Conservation (phyloP, 2,113 vertebrate species). For the Microtus richardsoni region DNA sequence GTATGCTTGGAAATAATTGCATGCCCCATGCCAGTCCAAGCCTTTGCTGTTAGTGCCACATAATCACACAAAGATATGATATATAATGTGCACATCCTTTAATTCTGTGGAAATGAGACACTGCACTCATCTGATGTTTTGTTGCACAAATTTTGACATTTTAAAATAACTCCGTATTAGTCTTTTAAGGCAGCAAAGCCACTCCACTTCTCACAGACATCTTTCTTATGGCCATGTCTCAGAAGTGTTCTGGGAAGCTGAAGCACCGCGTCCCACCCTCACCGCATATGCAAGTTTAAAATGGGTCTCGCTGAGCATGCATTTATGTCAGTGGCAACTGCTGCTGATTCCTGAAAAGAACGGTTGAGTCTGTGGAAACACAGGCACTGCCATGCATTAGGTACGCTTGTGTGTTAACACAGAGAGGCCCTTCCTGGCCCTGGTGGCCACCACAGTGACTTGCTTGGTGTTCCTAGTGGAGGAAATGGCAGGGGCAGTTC, state of each 20-base stretch:
- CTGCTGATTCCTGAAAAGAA: not conserved
- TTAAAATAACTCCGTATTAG: not conserved
- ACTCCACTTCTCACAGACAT: not conserved
- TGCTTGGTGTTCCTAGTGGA: not conserved
- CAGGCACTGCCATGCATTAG: not conserved
- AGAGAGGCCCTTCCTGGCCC: not conserved
- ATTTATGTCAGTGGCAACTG: not conserved
- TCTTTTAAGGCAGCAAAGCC: not conserved
- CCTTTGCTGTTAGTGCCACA: not conserved
- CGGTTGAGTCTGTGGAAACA: conserved; percentile 16
- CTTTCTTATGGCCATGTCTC: not conserved
- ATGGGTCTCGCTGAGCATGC: not conserved
- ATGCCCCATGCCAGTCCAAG: not conserved
- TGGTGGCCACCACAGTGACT: not conserved
- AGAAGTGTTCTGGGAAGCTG: not conserved
- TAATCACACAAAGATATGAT: not conserved
- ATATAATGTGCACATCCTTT: not conserved
- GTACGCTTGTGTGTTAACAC: not conserved
- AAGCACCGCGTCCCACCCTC: not conserved
- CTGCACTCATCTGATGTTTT: not conserved
- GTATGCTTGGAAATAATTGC: not conserved
- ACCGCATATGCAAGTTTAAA: not conserved
- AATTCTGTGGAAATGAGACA: not conserved
- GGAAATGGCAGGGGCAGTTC: not conserved
- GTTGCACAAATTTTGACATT: not conserved